These are phyloP conservation scores for Aethina tumida DNA, from an alignment of 1,140 invertebrate genomes.

Conservation along the genomic window DNA sequence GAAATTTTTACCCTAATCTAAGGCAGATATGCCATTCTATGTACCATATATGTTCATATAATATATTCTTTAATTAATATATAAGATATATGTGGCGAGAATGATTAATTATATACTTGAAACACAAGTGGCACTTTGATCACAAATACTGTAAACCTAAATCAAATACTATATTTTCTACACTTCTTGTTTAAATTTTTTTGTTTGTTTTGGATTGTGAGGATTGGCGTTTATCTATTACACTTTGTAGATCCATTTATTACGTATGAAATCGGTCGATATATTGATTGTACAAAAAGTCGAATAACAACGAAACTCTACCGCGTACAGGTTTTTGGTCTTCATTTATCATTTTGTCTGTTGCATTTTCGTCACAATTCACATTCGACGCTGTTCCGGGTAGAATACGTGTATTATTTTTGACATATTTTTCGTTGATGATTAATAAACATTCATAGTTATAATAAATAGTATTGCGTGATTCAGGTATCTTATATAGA, in stretches of 20 bases:
- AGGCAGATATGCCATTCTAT: slow-evolving; percentile 25
- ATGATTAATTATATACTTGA: slow-evolving; percentile 36
- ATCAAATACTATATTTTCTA: slow-evolving; percentile 25
- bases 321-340: too few species aligned
- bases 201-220: slow-evolving; percentile 11
- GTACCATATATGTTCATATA: slow-evolving; percentile 28
- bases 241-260: slow-evolving; percentile 7
- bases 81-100: slow-evolving; percentile 32
- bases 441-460: too few species aligned
- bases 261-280: too few species aligned
- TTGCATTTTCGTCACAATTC: too few species aligned
- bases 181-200: background rate
- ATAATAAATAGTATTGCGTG: too few species aligned
- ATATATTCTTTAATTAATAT: slow-evolving; percentile 30
- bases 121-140: slow-evolving; percentile 37
- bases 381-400: too few species aligned
- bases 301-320: too few species aligned
- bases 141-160: slow-evolving; percentile 37
- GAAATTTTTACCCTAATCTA: slow-evolving; percentile 26
- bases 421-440: too few species aligned
- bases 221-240: slow-evolving; percentile 8
- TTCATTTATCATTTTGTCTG: too few species aligned
- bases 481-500: too few species aligned
- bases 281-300: too few species aligned
- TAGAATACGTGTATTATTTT: too few species aligned